Conservation (phyloP, 2,888 invertebrate species). For the Nomada ferruginata region DNA sequence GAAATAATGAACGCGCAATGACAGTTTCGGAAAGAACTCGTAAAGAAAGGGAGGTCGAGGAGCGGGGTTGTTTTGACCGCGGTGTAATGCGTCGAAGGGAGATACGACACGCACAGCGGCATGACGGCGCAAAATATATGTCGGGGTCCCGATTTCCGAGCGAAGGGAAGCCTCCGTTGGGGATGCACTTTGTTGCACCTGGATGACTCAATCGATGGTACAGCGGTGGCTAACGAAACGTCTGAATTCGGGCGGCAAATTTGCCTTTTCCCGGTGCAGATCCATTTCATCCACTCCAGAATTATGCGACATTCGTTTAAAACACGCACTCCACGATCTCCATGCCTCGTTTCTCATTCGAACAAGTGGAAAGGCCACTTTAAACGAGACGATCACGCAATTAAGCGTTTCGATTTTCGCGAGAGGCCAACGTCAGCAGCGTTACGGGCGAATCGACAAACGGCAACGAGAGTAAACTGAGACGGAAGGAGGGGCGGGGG, state of each 20-base stretch:
- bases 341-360: neutral
- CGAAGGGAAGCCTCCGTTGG: constrained; percentile 6
- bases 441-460: constrained; percentile 31
- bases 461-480: constrained; percentile 30
- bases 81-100: constrained; percentile 29
- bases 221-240: neutral
- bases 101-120: constrained; percentile 5
- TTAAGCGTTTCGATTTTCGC: constrained; percentile 45
- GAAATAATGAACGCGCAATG: neutral
- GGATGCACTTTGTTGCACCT: constrained; percentile 2
- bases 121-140: constrained; percentile 36
- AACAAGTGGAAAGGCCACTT: constrained; percentile 29
- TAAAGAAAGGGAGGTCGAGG: neutral
- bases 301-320: neutral
- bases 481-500: constrained; percentile 3
- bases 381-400: constrained; percentile 41
- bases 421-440: constrained; percentile 40
- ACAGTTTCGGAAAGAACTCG: constrained; percentile 2
- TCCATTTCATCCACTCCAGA: neutral
- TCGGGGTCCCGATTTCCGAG: neutral
- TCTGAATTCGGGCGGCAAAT: neutral
- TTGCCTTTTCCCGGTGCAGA: no score
- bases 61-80: constrained; percentile 20
- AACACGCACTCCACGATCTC: neutral
- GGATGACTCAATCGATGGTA: constrained; percentile 19